Evolutionary conservation across 2,113 vertebrate species (phyloP).

Genomic region (Micronycteris hirsuta): DNA sequence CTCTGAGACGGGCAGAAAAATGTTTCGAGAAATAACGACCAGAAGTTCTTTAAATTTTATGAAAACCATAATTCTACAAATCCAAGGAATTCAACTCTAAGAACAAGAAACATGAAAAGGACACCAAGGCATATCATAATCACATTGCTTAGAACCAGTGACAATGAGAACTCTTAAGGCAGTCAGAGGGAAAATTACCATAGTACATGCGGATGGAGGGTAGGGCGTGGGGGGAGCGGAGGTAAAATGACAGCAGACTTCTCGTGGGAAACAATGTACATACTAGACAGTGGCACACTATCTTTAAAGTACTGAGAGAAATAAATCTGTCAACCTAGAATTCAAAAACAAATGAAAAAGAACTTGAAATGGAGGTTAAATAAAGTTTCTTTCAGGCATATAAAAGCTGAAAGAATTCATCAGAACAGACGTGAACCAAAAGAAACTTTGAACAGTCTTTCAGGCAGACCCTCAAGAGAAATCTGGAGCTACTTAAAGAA

Average conservation of each 20-base stretch:
- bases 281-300: background rate
- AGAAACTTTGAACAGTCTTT: background rate
- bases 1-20: background rate
- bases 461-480: background rate
- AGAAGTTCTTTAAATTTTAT: background rate
- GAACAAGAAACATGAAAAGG: background rate
- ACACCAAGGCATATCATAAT: background rate
- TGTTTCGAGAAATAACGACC: background rate
- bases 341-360: background rate
- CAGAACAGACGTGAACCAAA: background rate
- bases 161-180: background rate
- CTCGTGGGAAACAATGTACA: background rate
- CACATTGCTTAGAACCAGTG: background rate
- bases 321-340: background rate
- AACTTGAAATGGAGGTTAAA: background rate
- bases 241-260: background rate
- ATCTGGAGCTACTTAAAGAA: background rate
- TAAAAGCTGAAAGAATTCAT: background rate
- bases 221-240: accelerated
- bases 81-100: background rate
- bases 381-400: background rate
- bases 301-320: background rate
- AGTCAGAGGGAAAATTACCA: background rate
- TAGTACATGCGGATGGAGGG: background rate
- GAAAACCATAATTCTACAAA: constrained; percentile 18